Base-by-base conservation (phyloP, 1,140 invertebrate genomes). In the Eciton burchellii region DNA sequence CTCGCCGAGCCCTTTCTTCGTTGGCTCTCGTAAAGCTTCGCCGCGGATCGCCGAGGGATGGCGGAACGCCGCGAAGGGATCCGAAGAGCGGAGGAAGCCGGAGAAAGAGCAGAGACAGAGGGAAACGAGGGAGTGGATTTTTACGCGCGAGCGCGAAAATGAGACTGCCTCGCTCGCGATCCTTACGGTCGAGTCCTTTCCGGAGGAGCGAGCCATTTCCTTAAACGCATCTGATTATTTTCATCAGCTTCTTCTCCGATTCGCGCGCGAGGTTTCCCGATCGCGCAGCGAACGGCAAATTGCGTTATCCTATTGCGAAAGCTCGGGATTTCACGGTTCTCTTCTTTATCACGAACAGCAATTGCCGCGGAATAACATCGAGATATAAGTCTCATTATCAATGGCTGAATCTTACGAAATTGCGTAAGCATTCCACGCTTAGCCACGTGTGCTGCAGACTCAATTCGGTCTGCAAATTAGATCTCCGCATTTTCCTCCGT, bases 171-270 rank as follows among this genome's bases (percentile, higher is more conserved):
- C 57, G 35, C 68, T 26, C 9, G 21, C 66, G 62, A 83, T 90
- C 83, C 88, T 89, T 87, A 89, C 81, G 59, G 74, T 65, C 57
- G 82, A 88, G 85, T 89, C 71, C 60, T 83, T 73, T 79, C 74
- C 68, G 14, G 70, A 82, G 70, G 45, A 77, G 82, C 71, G 59
- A 83, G 72, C 82, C 83, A 82, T 89, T 87, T 87, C 87, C 84
- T 89, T 89, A 88, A 92, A 90, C 77, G 87, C 89, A 85, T 85
- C 84, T 85, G 90, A 92, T 92, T 91, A 90, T 86, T 86, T 85
- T 87, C 86, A 82, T 85, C 86, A 59, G 63, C 73, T 49, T 11
- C 45, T 35, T 29, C 54, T 16, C 9, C 74, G 41, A 79, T 21
- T 56, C 49, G 16, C 11, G 8, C 16, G 16, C 26, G n/a, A 54